A percentile compares a stretch with the other conserved stretches of the same genome.
These are phyloP conservation scores for Ambastaia sidthimunki DNA, from an alignment of 2,797 vertebrate genomes.

Conservation along the genomic window DNA sequence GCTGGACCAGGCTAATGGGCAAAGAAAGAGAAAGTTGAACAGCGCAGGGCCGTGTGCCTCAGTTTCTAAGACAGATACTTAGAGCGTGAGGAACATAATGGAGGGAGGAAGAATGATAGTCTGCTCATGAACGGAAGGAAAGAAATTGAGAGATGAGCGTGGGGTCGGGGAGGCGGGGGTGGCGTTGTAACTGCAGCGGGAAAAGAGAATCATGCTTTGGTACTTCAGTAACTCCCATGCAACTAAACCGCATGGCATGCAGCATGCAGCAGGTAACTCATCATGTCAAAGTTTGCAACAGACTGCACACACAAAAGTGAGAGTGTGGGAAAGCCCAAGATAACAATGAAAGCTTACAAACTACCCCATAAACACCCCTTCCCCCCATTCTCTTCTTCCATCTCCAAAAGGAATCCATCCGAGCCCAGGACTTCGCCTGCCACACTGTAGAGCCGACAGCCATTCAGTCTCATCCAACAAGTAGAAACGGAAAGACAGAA, in stretches of 20 bases:
- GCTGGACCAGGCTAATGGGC: constrained; percentile 22
- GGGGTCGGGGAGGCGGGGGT: constrained; percentile 28
- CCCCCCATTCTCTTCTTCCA: not conserved
- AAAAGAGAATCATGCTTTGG: constrained; percentile 11
- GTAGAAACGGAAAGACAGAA: constrained; percentile 13
- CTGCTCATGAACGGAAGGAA: constrained; percentile 42
- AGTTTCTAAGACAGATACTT: constrained; percentile 38
- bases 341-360: constrained; percentile 68
- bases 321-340: constrained; percentile 79
- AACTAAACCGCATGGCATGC: constrained; percentile 42
- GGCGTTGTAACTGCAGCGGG: constrained; percentile 4
- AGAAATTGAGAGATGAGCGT: constrained; percentile 36
- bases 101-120: constrained; percentile 35
- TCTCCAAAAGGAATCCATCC: constrained; percentile 31
- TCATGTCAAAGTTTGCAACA: constrained; percentile 73
- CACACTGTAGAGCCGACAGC: constrained; percentile 30
- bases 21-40: constrained; percentile 45
- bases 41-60: constrained; percentile 33
- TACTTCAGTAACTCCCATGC: constrained; percentile 17
- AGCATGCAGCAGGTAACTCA: constrained; percentile 72
- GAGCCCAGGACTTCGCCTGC: constrained; percentile 33
- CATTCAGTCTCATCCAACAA: constrained; percentile 31
- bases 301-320: constrained; percentile 76
- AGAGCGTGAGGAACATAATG: constrained; percentile 36
- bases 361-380: not conserved